A percentile compares a stretch with the other conserved stretches of the same genome.
Conservation (phyloP, 2,113 vertebrate genomes). For the Entelurus aequoreus region DNA sequence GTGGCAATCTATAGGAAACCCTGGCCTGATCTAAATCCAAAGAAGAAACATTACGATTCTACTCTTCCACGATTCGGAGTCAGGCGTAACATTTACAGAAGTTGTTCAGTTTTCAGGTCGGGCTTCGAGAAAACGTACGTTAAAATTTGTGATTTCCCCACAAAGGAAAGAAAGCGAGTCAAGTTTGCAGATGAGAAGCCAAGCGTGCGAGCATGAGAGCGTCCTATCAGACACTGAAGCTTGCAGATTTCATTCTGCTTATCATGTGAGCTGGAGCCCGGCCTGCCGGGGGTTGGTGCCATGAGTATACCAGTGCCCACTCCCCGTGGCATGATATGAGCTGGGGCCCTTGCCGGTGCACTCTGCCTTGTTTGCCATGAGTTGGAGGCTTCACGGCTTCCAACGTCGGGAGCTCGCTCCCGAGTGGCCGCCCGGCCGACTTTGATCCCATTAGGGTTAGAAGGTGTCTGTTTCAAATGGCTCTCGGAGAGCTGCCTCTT, state of each 20-base stretch:
- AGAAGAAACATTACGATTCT: neutral
- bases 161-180: conserved; percentile 5
- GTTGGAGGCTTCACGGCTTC: conserved; percentile 42
- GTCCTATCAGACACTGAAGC: conserved; percentile 41
- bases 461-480: conserved; percentile 57
- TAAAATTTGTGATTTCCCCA: neutral
- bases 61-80: neutral
- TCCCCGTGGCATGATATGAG: conserved; percentile 64
- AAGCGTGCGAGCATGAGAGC: conserved; percentile 18
- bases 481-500: conserved; percentile 42
- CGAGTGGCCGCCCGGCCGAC: conserved; percentile 42
- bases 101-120: neutral
- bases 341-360: conserved; percentile 56
- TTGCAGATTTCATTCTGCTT: conserved; percentile 52
- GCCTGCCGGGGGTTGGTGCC: conserved; percentile 46
- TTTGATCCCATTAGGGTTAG: conserved; percentile 53
- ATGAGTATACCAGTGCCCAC: conserved; percentile 56
- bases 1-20: too few relatives aligned
- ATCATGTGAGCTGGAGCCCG: conserved; percentile 49
- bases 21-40: too few relatives aligned
- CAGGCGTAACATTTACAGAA: neutral
- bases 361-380: conserved; percentile 42
- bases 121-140: neutral
- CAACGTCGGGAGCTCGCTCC: conserved; percentile 41
- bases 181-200: conserved; percentile 25